Evolutionary conservation across 2,797 vertebrate species (phyloP).

Genomic region (Spinus olivaceus): DNA sequence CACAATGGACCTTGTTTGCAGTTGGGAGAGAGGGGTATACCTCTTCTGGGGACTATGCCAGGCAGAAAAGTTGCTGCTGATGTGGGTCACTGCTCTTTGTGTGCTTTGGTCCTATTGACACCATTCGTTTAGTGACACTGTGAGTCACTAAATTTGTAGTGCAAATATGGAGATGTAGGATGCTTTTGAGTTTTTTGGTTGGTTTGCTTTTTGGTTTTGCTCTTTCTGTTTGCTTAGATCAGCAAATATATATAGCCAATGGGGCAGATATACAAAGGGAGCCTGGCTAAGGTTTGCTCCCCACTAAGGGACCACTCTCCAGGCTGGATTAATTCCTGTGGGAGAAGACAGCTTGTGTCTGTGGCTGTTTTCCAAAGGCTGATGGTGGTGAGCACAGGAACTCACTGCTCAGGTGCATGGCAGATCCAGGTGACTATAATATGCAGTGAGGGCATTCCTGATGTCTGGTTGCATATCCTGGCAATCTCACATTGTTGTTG

Average conservation of each 20-base stretch:
- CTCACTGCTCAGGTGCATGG: background rate
- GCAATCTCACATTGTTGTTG: background rate
- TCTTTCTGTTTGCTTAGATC: background rate
- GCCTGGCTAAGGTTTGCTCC: background rate
- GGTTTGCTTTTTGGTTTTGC: background rate
- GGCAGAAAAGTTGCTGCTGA: background rate
- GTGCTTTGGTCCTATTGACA: background rate
- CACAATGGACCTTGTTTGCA: background rate
- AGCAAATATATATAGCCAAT: accelerated
- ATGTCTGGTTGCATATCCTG: background rate
- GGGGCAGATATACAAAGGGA: background rate
- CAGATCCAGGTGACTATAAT: background rate
- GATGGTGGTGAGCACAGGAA: background rate
- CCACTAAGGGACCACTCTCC: background rate
- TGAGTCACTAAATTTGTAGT: background rate
- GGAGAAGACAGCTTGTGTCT: background rate
- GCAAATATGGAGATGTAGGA: background rate
- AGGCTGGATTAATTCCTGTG: background rate
- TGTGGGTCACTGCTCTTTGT: background rate
- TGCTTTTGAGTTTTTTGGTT: background rate
- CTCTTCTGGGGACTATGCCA: background rate
- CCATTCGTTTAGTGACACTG: background rate
- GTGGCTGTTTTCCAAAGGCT: background rate
- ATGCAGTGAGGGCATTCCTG: background rate
- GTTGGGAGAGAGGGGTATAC: background rate